Evolutionary conservation across 1,140 invertebrate species (phyloP), one percentile per base, ranked within the genome.

Genomic region (Andrena cerasifolii): DNA sequence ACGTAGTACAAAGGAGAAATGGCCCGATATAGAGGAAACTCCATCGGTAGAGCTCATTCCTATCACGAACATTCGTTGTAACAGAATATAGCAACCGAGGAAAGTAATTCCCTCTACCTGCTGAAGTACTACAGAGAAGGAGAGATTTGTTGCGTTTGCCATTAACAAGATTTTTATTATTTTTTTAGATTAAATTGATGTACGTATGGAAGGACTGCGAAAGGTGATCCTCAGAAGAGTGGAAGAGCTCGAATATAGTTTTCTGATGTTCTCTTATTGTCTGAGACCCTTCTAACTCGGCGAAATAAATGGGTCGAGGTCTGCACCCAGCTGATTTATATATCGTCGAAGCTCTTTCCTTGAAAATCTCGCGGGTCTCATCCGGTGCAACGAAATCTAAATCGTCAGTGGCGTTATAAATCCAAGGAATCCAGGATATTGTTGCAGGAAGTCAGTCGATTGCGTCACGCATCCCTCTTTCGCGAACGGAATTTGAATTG

Each of bases 261-360:
- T 58, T 40, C 47, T 16, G 28, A 76, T 36, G 28, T n/a, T 61
- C 66, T 53, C 56, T 77, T 45, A 71, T 62, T 62, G 66, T 61
- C 45, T 26, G 56, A 33, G 53, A 49, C 40, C 54, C 43, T 71
- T 71, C 26, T 61, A 61, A 70, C 75, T 77, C 21, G 2, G 1
- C 26, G 54, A 71, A 71, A 45, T 71, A 77, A 77, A 77, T 77
- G 67, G 75, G 75, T 77, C 67, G 67, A 77, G 75, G 75, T 71
- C 67, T 71, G 56, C 16, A 33, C 59, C 33, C n/a, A 24, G 36
- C 65, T 70, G 75, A 70, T 77, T 77, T 71, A 77, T 70, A 54
- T 8, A 71, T 43, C 75, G 75, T 33, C 14, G 66, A 33, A 61
- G n/a, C 54, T 61, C 58, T 71, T 62, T 71, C 45, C 67, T 33